Percentiles rank a stretch among this genome's conserved stretches.
phyloP scores from a whole-genome alignment of 2,113 vertebrate genomes.

The Hyaena hyaena region DNA sequence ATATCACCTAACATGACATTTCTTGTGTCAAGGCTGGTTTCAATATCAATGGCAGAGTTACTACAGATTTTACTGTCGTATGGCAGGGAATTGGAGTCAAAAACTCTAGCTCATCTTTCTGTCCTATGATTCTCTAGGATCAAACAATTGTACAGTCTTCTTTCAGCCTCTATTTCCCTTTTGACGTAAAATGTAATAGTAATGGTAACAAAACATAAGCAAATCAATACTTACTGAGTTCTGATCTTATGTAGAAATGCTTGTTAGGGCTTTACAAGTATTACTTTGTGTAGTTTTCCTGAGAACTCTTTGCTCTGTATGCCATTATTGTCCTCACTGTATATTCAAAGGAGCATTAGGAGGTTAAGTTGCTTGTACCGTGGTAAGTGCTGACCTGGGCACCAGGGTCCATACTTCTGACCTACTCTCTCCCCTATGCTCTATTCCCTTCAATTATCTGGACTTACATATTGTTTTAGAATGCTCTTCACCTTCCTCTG shows the following conservation, averaged over 20 bases:
- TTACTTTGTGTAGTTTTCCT: neutral
- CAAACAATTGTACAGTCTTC: neutral
- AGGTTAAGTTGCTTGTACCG: neutral
- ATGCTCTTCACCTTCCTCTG: neutral
- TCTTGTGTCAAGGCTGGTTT: neutral
- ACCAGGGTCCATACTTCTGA: neutral
- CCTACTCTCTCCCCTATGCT: neutral
- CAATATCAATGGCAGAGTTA: neutral
- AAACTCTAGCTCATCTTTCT: neutral
- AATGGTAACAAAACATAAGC: neutral
- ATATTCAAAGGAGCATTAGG: neutral
- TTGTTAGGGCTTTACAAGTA: neutral
- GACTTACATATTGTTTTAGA: neutral
- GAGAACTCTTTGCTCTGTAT: neutral
- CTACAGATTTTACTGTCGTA: neutral
- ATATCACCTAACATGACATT: neutral
- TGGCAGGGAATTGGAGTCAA: neutral
- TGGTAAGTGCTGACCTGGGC: neutral
- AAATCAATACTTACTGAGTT: neutral
- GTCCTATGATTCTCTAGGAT: neutral
- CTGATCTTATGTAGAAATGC: neutral
- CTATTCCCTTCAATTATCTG: neutral
- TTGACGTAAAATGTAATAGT: neutral
- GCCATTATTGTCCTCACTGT: neutral
- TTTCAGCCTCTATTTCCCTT: neutral